A percentile compares a stretch with the other conserved stretches of the same genome.
Conservation (phyloP, 2,113 vertebrate species). For the Eulacestoma nigropectus region DNA sequence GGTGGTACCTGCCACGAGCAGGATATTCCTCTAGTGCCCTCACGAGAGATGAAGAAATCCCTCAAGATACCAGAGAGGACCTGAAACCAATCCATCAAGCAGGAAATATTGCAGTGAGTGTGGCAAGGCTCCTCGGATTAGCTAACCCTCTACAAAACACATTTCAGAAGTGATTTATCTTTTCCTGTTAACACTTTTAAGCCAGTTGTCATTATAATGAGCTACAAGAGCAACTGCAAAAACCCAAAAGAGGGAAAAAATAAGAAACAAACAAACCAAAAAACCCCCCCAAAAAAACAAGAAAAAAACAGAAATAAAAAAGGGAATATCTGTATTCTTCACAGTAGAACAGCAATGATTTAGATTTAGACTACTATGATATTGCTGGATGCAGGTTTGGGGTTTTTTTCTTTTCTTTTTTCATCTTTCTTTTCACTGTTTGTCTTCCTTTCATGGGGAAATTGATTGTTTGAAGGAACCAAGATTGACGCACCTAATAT, state of each 20-base stretch:
- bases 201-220: neutral
- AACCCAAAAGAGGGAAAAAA: rapidly evolving
- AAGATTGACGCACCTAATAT: conserved; percentile 47
- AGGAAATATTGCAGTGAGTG: neutral
- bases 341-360: neutral
- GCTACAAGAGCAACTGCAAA: neutral
- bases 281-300: neutral
- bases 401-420: rapidly evolving
- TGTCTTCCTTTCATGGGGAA: conserved; percentile 21
- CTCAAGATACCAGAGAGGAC: neutral
- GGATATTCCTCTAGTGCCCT: neutral
- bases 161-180: neutral
- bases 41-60: neutral
- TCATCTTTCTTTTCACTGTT: neutral
- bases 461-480: conserved; percentile 36
- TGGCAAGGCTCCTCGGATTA: neutral
- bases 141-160: neutral
- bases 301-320: neutral
- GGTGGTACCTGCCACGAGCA: neutral
- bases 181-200: neutral
- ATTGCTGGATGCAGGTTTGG: neutral
- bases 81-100: neutral
- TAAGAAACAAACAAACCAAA: too few species aligned
- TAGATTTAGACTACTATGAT: neutral
- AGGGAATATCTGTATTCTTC: neutral